Evolutionary conservation across 2,888 invertebrate genomes (phyloP).

Genomic region (Sinelater perroti): DNA sequence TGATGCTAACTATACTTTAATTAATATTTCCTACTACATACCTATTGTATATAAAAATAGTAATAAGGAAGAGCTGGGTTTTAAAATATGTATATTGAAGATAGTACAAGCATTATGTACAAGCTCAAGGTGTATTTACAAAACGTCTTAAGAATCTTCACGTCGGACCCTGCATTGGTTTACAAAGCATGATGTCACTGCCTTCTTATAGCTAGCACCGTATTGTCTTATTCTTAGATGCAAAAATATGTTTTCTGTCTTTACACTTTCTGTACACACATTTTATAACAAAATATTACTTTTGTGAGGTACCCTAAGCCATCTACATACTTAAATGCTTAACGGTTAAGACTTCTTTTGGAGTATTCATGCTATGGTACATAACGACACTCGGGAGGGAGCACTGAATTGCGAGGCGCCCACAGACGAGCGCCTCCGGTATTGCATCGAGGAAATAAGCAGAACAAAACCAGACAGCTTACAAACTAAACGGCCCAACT

Average conservation of each 20-base stretch:
- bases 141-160: constrained; percentile 33
- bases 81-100: constrained; percentile 37
- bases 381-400: constrained; percentile 17
- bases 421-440: not conserved
- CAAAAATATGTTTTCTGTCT: constrained; percentile 41
- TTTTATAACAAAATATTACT: constrained; percentile 42
- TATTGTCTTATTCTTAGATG: constrained; percentile 42
- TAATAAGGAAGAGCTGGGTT: too few relatives aligned
- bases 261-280: constrained; percentile 38
- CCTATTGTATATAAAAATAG: too few relatives aligned
- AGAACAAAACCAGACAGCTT: constrained; percentile 1
- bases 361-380: constrained; percentile 20
- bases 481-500: not conserved
- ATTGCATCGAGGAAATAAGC: not conserved
- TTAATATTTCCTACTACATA: too few relatives aligned
- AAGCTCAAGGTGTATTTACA: constrained; percentile 38
- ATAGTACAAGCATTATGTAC: constrained; percentile 37
- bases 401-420: not conserved
- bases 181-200: constrained; percentile 39
- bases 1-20: too few relatives aligned
- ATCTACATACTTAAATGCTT: constrained; percentile 31
- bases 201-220: constrained; percentile 41
- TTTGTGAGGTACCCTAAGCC: constrained; percentile 31
- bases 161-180: constrained; percentile 41
- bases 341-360: constrained; percentile 19